phyloP scores from a whole-genome alignment of 35 echinoderm and acorn worm genomes.

The Heliocidaris tuberculata region DNA sequence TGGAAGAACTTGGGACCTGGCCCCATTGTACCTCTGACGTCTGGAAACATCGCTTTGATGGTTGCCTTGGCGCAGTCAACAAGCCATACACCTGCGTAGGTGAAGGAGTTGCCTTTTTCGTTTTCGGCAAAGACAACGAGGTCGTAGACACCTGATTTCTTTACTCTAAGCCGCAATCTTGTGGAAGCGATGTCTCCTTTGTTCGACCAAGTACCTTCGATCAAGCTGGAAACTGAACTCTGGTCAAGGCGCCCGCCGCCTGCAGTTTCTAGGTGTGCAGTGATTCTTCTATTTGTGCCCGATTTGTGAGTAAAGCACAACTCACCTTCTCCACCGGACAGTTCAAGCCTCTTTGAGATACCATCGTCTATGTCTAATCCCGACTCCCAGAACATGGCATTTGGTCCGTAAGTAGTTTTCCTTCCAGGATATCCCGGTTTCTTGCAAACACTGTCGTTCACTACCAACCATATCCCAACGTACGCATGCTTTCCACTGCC shows the following conservation, averaged over 20 bases:
- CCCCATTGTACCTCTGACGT: background rate
- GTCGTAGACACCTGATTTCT: background rate
- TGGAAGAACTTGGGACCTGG: background rate
- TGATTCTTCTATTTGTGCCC: background rate
- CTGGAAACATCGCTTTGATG: background rate
- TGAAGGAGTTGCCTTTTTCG: background rate
- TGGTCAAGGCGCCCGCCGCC: background rate
- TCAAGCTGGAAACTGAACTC: background rate
- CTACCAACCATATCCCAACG: slow-evolving; percentile 2
- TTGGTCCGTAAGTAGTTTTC: background rate
- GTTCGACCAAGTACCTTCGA: background rate
- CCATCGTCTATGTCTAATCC: slow-evolving; percentile 4
- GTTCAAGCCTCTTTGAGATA: background rate
- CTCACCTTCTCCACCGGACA: background rate
- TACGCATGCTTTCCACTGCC: background rate
- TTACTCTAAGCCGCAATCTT: background rate
- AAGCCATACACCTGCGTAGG: slow-evolving; percentile 14
- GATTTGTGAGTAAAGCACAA: background rate
- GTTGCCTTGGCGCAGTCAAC: slow-evolving; percentile 26
- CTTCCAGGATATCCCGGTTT: background rate
- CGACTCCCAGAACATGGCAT: background rate
- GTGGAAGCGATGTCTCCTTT: background rate
- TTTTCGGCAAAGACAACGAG: slow-evolving; percentile 26
- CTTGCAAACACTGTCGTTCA: background rate
- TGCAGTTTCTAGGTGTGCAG: background rate